Base-by-base conservation (phyloP, 1,140 invertebrate genomes). In the Saccostrea cuccullata region DNA sequence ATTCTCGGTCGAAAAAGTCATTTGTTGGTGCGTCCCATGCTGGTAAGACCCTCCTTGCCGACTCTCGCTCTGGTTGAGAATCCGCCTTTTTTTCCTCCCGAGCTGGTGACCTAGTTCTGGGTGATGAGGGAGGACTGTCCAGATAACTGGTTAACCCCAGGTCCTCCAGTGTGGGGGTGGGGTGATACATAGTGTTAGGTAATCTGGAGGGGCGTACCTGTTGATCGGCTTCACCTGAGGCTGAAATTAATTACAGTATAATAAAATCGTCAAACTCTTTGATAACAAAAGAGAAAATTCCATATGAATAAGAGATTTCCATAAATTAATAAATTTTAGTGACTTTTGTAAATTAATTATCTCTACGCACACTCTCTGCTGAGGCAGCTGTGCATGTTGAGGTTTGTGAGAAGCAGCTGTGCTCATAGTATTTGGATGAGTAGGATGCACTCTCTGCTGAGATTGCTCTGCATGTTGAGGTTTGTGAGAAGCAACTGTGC, bases 71-170 rank as follows among this genome's bases (percentile, higher is more conserved):
- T 47, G 47, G 47, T 47, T 6, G 47, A 47, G 47, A 47, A 47
- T 47, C 47, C 6, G 47, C 47, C 47, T 0, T 47, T 47, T 47
- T 9, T 47, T 6, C 47, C 47, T 67, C 60, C 23, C 60, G 20
- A 23, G 17, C 60, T 20, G 60, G 60, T 67, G 60, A 67, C 60
- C 5, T 5, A 23, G 60, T 3, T 67, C n/a, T 67, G 0, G 60
- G n/a, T 67, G 60, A 67, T 23, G 60, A 67, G 60, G 60, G 60
- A 23, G 60, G 60, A 20, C 60, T 67, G 60, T 67, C 60, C 60
- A 67, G 23, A 67, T 67, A 67, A 23, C 60, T 67, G 60, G 60
- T 67, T 23, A 67, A 23, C 23, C 60, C 60, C 17, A 67, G 60
- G 60, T 67, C 60, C 60, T 67, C 60, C 23, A 67, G 60, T n/a